phyloP scores from a whole-genome alignment of 1,140 invertebrate species.

The Camponotus pennsylvanicus region DNA sequence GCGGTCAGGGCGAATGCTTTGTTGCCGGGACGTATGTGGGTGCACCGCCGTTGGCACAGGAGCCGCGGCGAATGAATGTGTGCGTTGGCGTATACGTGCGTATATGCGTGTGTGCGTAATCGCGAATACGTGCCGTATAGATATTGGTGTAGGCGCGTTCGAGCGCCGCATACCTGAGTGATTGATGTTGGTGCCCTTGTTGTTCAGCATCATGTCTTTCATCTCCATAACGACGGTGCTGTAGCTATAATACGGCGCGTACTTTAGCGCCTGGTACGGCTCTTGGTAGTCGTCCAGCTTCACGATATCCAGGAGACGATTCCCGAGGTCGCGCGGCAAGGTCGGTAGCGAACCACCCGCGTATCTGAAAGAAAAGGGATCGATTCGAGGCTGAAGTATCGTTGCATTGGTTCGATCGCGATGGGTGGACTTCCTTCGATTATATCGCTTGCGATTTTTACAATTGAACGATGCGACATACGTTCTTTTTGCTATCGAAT shows the following conservation, averaged over 20 bases:
- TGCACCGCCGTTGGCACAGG: constrained; percentile 41
- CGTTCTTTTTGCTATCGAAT: background rate
- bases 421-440: background rate
- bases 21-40: constrained; percentile 68
- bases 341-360: constrained; percentile 87
- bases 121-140: background rate
- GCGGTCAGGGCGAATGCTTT: constrained; percentile 80
- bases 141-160: constrained; percentile 39
- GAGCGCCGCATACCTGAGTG: constrained; percentile 82
- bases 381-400: constrained; percentile 1
- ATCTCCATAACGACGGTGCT: constrained; percentile 92
- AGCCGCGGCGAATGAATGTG: constrained; percentile 35
- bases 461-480: background rate
- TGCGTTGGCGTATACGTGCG: background rate
- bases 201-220: constrained; percentile 89
- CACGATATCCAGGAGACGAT: constrained; percentile 85
- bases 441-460: background rate
- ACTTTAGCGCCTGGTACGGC: constrained; percentile 92
- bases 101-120: background rate
- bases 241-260: constrained; percentile 92
- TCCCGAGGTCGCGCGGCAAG: constrained; percentile 83
- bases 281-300: constrained; percentile 93
- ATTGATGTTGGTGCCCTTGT: constrained; percentile 86
- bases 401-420: background rate
- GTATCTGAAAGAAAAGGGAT: constrained; percentile 75